These are phyloP conservation scores for Gymnopithys bicolor DNA, from an alignment of 2,797 vertebrate genomes.

Conservation along the genomic window DNA sequence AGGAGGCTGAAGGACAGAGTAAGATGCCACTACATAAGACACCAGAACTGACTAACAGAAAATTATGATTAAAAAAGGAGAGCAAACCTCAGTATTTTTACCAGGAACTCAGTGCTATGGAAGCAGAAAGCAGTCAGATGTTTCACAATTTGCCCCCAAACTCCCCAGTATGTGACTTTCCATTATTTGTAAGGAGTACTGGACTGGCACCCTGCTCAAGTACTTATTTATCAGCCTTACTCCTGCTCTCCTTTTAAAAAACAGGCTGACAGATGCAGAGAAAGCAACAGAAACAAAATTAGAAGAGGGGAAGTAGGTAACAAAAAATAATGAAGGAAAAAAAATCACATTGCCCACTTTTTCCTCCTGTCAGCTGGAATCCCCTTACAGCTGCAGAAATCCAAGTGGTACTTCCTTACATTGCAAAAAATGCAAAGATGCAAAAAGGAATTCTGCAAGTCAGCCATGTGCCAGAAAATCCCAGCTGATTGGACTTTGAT, in stretches of 20 bases:
- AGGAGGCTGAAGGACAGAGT: background rate
- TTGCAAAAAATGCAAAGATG: background rate
- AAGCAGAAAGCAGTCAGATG: background rate
- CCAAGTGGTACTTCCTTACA: background rate
- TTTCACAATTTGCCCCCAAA: background rate
- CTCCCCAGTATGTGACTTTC: background rate
- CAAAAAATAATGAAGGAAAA: background rate
- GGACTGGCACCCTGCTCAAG: background rate
- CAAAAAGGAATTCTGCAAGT: constrained; percentile 19
- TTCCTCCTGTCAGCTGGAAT: background rate
- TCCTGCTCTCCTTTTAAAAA: background rate
- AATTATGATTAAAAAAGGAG: background rate
- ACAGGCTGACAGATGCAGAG: background rate
- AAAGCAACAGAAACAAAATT: background rate
- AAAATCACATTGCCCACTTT: background rate
- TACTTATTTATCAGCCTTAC: background rate
- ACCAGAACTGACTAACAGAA: background rate
- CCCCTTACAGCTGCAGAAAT: background rate
- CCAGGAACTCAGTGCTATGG: background rate
- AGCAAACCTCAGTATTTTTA: background rate
- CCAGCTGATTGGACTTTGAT: background rate
- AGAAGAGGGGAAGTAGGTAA: background rate
- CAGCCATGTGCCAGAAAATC: background rate
- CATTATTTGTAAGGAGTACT: background rate
- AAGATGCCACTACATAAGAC: background rate